Evolutionary conservation across 2,888 invertebrate genomes (phyloP).

Genomic region (Drosophila macrospina): DNA sequence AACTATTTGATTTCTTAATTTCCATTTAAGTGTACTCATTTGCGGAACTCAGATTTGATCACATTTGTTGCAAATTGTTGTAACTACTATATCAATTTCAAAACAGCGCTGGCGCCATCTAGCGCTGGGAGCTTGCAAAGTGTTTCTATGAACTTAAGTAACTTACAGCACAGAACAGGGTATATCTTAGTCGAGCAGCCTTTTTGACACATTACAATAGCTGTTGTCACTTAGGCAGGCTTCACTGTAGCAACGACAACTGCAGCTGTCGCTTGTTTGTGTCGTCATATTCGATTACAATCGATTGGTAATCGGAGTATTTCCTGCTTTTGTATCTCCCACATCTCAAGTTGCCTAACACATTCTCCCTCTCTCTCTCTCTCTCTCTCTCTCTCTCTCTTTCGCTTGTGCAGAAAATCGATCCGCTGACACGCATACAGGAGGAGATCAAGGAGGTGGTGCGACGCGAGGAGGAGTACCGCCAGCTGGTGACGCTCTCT

Average conservation of each 20-base stretch:
- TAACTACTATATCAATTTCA: too few relatives aligned
- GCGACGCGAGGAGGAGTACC: slow-evolving; percentile 92
- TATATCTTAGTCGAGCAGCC: too few relatives aligned
- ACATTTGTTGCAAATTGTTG: too few relatives aligned
- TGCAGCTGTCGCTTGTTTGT: slow-evolving; percentile 10
- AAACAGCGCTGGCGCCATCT: too few relatives aligned
- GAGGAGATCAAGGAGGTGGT: slow-evolving; percentile 95
- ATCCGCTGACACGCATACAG: slow-evolving; percentile 93
- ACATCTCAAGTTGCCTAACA: slow-evolving; percentile 19
- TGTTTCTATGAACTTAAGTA: too few relatives aligned
- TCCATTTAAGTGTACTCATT: too few relatives aligned
- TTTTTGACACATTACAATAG: not conserved
- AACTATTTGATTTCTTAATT: too few relatives aligned
- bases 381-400: slow-evolving; percentile 64
- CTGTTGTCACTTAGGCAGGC: not conserved
- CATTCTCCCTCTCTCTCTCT: slow-evolving; percentile 5
- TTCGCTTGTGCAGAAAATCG: slow-evolving; percentile 87
- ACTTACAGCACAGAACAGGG: too few relatives aligned
- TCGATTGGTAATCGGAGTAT: slow-evolving; percentile 51
- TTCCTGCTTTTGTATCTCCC: slow-evolving; percentile 31
- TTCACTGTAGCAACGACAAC: slow-evolving; percentile 26
- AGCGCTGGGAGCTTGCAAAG: too few relatives aligned
- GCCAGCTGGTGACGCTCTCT: slow-evolving; percentile 85
- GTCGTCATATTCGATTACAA: slow-evolving; percentile 56
- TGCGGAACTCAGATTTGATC: too few relatives aligned